A percentile compares a stretch with the other conserved stretches of the same genome.
Evolutionary conservation across 2,113 vertebrate species (phyloP).

Genomic region (Scalopus aquaticus): DNA sequence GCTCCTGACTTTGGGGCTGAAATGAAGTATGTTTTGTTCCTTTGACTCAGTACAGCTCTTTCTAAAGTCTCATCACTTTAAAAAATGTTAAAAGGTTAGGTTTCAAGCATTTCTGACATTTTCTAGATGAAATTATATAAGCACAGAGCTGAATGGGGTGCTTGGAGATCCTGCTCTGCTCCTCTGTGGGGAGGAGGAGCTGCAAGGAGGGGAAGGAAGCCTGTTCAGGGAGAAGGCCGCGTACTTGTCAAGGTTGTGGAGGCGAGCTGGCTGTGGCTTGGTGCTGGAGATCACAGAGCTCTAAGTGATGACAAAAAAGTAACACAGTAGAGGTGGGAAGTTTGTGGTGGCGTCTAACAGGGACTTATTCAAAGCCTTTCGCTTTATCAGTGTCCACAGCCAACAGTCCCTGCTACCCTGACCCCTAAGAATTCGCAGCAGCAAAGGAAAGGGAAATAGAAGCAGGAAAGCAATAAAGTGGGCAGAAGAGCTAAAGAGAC

Average conservation of each 20-base stretch:
- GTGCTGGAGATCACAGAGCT: neutral
- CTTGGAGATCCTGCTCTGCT: neutral
- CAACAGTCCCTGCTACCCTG: neutral
- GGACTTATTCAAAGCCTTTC: neutral
- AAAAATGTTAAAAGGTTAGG: neutral
- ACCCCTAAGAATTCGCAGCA: neutral
- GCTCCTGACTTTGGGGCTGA: neutral
- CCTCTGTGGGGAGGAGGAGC: neutral
- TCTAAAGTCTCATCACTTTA: neutral
- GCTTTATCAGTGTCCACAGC: neutral
- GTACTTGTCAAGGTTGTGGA: neutral
- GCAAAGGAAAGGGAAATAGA: constrained; percentile 12
- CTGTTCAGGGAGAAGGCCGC: neutral
- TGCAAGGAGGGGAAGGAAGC: neutral
- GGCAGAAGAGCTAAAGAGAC: too few relatives aligned
- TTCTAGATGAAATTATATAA: neutral
- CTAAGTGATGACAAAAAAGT: neutral
- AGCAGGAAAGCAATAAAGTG: neutral
- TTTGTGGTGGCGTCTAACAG: neutral
- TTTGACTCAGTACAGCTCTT: constrained; percentile 19
- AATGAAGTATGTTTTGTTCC: neutral
- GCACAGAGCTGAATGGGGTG: neutral
- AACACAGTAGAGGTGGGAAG: neutral
- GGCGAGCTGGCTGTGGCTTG: neutral
- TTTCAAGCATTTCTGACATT: constrained; percentile 29